phyloP scores from a whole-genome alignment of 2,888 invertebrate genomes.

The Byasa hedistus region DNA sequence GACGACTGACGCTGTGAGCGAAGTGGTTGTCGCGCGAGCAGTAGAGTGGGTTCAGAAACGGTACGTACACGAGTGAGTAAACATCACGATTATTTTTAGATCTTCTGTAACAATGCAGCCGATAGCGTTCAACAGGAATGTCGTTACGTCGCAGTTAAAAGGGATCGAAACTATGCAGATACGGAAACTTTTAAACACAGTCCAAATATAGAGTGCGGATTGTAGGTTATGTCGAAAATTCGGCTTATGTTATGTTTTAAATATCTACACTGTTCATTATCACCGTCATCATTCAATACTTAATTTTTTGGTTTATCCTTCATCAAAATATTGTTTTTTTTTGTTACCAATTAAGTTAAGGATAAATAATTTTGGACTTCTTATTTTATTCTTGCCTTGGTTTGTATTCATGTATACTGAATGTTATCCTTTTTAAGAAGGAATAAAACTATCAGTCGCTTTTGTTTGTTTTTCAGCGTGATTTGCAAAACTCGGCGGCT shows the following conservation, averaged over 20 bases:
- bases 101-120: slow-evolving; percentile 38
- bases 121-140: slow-evolving; percentile 41
- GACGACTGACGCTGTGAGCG: slow-evolving; percentile 38
- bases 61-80: slow-evolving; percentile 45
- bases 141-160: slow-evolving; percentile 37
- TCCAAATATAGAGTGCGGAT: slow-evolving; percentile 8
- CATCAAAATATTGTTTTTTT: too few species aligned
- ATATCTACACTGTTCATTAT: too few species aligned
- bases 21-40: slow-evolving; percentile 39
- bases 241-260: too few species aligned
- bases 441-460: neutral
- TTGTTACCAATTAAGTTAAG: too few species aligned
- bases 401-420: too few species aligned
- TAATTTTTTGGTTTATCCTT: too few species aligned
- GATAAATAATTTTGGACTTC: too few species aligned
- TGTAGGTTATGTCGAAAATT: neutral
- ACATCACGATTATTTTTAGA: slow-evolving; percentile 56
- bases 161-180: slow-evolving; percentile 32
- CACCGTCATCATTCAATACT: too few species aligned
- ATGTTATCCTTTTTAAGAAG: too few species aligned
- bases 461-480: slow-evolving; percentile 4
- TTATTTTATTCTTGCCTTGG: too few species aligned
- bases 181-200: slow-evolving; percentile 8
- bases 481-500: slow-evolving; percentile 15
- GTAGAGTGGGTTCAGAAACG: slow-evolving; percentile 42